phyloP scores from a whole-genome alignment of 2,888 invertebrate species.

The Dicranocentrus wangi region DNA sequence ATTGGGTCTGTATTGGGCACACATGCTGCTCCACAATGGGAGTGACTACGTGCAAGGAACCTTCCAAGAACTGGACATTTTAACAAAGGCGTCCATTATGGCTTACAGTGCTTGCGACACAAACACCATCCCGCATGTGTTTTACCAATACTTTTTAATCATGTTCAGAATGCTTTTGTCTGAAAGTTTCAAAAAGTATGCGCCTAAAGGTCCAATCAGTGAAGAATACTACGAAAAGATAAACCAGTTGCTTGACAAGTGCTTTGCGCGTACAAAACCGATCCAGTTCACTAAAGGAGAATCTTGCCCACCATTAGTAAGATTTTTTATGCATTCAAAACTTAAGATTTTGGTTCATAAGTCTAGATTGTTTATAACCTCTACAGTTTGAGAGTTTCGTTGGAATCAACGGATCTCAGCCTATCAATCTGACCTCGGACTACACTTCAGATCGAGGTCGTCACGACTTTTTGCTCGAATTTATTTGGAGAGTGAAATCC shows the following conservation, averaged over 20 bases:
- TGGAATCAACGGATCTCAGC: not conserved
- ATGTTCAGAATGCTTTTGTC: constrained; percentile 64
- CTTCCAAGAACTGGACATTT: constrained; percentile 66
- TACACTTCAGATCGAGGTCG: constrained; percentile 59
- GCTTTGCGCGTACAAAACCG: constrained; percentile 45
- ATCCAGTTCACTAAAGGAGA: constrained; percentile 36
- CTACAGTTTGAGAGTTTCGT: not conserved
- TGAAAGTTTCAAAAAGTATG: constrained; percentile 68
- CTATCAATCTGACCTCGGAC: no score
- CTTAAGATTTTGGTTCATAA: no score
- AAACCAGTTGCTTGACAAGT: constrained; percentile 54
- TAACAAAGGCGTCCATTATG: constrained; percentile 65
- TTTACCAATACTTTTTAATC: constrained; percentile 69
- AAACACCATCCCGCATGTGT: constrained; percentile 63
- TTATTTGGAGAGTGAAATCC: constrained; percentile 66
- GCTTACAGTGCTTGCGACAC: constrained; percentile 64
- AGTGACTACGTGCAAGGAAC: constrained; percentile 32
- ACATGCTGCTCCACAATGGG: constrained; percentile 62
- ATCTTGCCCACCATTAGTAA: constrained; percentile 64
- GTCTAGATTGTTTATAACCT: not conserved
- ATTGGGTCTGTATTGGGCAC: constrained; percentile 64
- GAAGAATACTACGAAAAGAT: constrained; percentile 59
- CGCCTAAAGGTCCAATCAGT: constrained; percentile 60
- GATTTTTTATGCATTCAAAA: constrained; percentile 1
- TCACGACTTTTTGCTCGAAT: constrained; percentile 69